Base-by-base conservation (phyloP, 1,140 invertebrate genomes). In the Lucilia cuprina region DNA sequence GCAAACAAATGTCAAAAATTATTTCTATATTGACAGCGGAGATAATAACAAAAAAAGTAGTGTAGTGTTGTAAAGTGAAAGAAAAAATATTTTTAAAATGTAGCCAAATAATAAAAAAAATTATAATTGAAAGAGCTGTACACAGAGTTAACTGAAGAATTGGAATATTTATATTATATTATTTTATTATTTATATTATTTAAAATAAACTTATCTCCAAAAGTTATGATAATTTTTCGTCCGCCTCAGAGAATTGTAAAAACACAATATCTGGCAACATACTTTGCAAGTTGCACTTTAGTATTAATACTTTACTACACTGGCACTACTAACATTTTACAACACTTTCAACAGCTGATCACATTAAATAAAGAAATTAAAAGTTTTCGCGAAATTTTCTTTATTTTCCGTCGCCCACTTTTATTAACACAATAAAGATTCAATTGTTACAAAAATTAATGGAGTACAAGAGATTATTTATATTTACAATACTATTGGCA, bases 381-480 rank as follows among this genome's bases (percentile, higher is more conserved):
- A 30, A 30, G 21, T 77, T 34, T n/a, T 55, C 50, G 17, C 50
- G 2, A 55, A 30, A 30, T 30, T 30, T 30, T 55, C 12, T 55
- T 55, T 55, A 4, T 14, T 7, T 55, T 34, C 17, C 30, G n/a
- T 77, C 30, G 25, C 30, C 34, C 12, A 17, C 14, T 35, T 13
- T 35, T 77, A n/a, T 35, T 35, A 77, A 10, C 19, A 74, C 70
- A 5, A 13, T 35, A 2, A 65, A 13, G 25, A 82, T 82, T 82
- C 65, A 50, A 65, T 83, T 49, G 35, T 88, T 86, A 85, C 84
- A 87, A 84, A 88, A 89, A 89, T 89, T 89, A 88, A 89, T 89
- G 88, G 88, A 89, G 87, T 86, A 89, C 84, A 89, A 87, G 85
- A 88, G 88, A 49, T 84, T 89, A 49, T 86, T 89, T 12, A 84